Evolutionary conservation across 30 jellyfish, hydroid and myxozoan species (phyloP), one percentile per base, ranked within the genome.

Genomic region (Aurelia sp.): DNA sequence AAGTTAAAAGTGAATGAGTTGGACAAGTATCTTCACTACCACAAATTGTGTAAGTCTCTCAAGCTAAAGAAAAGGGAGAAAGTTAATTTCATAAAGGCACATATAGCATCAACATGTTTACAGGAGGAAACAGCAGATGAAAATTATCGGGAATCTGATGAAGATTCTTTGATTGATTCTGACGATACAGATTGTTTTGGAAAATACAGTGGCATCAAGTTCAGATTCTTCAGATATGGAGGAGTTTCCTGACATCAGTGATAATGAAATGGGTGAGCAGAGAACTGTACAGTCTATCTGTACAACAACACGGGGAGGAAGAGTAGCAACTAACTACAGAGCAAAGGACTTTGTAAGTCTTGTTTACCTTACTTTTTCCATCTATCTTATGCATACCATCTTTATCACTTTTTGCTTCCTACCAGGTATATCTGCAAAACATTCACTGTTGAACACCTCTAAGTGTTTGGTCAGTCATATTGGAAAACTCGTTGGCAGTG

Each of bases 281-380:
- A 57, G 73, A 21, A 35, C 4, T 44, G 41, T 53, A 15, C 79
- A 44, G 71, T 21, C 47, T 3, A 52, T 44, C 4, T 53, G 4
- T 44, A 48, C 75, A 48, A 35, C 23, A 50, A 30, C 85, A 53
- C 75, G 50, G 73, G 71, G 73, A 35, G 85, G 75, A 50, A 76
- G 87, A 41, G 48, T 73, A 1, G 71, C 84, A 73, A 73, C 84
- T 73, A 52, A 73, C 84, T 73, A 73, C 84, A 44, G 84, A 73
- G 70, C 84, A 73, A 50, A 73, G 84, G 84, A 73, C 4, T 73
- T 73, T 31, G 84, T 73, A 44, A 44, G 70, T n/a, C n/a, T n/a
- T 64, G 75, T 64, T 64, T 64, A n/a, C 50, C 16, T 11, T 19
- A 11, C 17, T 23, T 64, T 64, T 64, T 30, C 75, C 3, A 13